Percentiles rank a stretch among this genome's conserved stretches.
Evolutionary conservation across 2,113 vertebrate genomes (phyloP).

Genomic region (Tupaia chinensis): DNA sequence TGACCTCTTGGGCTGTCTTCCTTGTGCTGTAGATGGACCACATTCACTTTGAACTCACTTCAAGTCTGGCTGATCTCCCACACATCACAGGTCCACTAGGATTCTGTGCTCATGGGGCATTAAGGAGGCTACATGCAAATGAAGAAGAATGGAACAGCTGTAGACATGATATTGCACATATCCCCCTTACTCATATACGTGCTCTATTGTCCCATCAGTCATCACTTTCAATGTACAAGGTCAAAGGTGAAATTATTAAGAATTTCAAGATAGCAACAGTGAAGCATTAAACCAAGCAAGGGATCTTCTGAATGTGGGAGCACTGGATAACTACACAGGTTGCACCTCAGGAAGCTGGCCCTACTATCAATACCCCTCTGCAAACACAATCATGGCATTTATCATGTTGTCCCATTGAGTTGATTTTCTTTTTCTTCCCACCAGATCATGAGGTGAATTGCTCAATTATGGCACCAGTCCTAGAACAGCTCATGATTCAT

Average conservation of each 20-base stretch:
- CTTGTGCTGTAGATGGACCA: neutral
- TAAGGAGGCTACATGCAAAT: neutral
- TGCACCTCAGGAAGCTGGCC: neutral
- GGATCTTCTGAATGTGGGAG: neutral
- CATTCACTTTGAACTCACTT: neutral
- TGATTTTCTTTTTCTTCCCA: neutral
- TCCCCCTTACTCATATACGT: neutral
- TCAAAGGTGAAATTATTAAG: neutral
- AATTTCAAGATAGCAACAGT: neutral
- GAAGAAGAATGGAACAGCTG: neutral
- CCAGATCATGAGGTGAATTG: neutral
- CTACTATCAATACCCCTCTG: neutral
- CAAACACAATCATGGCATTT: neutral
- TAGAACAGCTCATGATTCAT: too few relatives aligned
- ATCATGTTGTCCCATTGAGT: too few relatives aligned
- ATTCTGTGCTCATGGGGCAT: neutral
- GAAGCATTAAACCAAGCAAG: neutral
- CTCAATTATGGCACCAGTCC: neutral
- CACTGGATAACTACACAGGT: too few relatives aligned
- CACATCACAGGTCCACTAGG: neutral
- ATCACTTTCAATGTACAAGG: neutral
- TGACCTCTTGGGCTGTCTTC: neutral
- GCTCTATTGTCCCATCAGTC: neutral
- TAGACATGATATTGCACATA: fast-evolving
- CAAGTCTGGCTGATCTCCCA: neutral